A percentile compares a stretch with the other conserved stretches of the same genome.
phyloP scores from a whole-genome alignment of 2,888 invertebrate species.

The Catotricha subobsoleta region DNA sequence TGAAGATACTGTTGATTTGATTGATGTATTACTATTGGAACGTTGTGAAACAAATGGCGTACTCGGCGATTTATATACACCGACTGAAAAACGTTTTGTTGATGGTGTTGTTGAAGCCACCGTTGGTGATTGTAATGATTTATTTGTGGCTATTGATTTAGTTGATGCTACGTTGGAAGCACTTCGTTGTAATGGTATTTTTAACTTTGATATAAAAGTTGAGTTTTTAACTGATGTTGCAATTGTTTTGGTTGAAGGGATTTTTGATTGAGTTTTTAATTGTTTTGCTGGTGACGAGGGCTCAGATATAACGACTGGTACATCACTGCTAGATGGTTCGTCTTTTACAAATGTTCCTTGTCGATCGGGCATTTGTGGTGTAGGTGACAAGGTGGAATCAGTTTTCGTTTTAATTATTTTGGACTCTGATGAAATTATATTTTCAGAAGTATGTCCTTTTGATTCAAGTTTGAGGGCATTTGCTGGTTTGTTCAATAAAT shows the following conservation, averaged over 20 bases:
- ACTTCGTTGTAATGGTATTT: constrained; percentile 4
- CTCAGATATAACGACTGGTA: constrained; percentile 22
- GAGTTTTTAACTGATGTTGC: constrained; percentile 5
- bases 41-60: not conserved
- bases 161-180: not conserved
- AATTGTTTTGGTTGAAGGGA: constrained; percentile 25
- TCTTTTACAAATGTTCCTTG: constrained; percentile 90
- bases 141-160: not conserved
- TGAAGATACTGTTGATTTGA: constrained; percentile 2
- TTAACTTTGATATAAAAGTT: not conserved
- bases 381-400: not conserved
- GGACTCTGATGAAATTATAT: not conserved
- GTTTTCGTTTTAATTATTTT: not conserved
- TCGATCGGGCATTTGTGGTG: constrained; percentile 33
- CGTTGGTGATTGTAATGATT: not conserved
- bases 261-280: constrained; percentile 16
- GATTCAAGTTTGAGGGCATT: not conserved
- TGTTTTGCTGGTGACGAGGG: constrained; percentile 17
- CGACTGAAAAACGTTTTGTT: no score
- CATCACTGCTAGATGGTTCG: constrained; percentile 32
- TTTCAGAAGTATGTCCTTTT: not conserved
- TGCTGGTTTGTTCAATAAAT: constrained; percentile 16
- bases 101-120: not conserved
- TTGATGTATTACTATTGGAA: not conserved
- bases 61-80: no score